Evolutionary conservation across 1,140 invertebrate species (phyloP), one percentile per base, ranked within the genome.

Genomic region (Pogonognathellus flavescens): DNA sequence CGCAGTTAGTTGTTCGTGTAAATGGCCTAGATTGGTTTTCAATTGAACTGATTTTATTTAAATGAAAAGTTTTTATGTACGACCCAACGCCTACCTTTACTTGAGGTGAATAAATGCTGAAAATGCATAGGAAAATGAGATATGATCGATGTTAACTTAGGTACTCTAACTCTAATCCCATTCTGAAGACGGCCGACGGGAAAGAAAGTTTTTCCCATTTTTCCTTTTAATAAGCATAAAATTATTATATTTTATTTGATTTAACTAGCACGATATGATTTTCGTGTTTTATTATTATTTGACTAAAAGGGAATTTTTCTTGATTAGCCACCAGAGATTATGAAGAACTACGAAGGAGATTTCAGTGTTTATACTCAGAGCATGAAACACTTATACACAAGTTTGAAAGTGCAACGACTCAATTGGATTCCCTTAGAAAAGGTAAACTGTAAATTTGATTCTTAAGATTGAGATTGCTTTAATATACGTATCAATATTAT

Each of bases 321-420:
- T 72, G 66, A 72, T 49, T 72, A 89, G 88, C 88, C 1, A 89
- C 87, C 13, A 55, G 88, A 82, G 88, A 89, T 41, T 89, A 87
- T 82, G 88, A 89, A 82, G 88, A 89, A 59, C 57, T 88, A 9
- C 55, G 87, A 25, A 20, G 86, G 50, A 31, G 88, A 16, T 89
- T 84, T 52, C 83, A 86, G 20, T 85, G 86, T 6, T 16, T 86
- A 6, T 80, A 81, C 20, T 9, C 50, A 53, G 87, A 88, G 8
- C 81, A 86, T 59, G 88, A 87, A 55, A 86, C 86, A 41, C 22
- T 87, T n/a, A 18, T 55, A 10, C n/a, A 59, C 16, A 82, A 57
- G 60, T 83, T 86, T 25, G 84, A 88, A 16, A 41, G 66, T 18
- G 84, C 88, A 25, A 72, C 52, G 8, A 41, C 11, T 13, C 88